These are phyloP conservation scores for Chymomyza costata DNA, from an alignment of 1,140 invertebrate genomes.

Conservation along the genomic window DNA sequence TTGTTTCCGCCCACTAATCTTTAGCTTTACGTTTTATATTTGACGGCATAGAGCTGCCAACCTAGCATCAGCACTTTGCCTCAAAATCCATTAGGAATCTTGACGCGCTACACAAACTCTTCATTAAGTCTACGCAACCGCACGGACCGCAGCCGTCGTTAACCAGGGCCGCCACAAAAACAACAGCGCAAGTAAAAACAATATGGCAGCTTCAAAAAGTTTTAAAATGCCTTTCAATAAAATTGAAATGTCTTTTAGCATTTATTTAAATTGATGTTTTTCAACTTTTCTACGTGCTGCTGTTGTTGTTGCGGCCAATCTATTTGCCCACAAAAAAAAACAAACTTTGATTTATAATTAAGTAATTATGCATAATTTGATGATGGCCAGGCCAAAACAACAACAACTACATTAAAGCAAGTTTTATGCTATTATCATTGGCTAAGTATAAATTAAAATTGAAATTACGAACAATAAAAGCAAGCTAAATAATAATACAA, in stretches of 20 bases:
- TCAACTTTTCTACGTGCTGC: conserved; percentile 1
- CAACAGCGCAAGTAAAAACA: conserved; percentile 18
- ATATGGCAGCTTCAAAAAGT: conserved; percentile 19
- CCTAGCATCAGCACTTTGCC: too few species aligned
- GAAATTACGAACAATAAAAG: conserved; percentile 22
- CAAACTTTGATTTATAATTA: conserved; percentile 60
- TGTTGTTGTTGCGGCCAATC: conserved; percentile 11
- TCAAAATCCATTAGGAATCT: too few species aligned
- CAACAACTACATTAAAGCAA: conserved; percentile 49
- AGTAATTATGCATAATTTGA: conserved; percentile 40
- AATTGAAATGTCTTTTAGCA: conserved; percentile 25
- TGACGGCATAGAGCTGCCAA: too few species aligned
- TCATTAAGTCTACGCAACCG: conserved; percentile 35
- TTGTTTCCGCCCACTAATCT: too few species aligned
- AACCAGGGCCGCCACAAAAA: background rate
- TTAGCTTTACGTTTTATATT: too few species aligned
- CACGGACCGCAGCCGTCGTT: too few species aligned
- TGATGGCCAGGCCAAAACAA: too few species aligned
- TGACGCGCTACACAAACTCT: conserved; percentile 59
- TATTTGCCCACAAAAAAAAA: background rate
- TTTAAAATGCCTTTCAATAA: conserved; percentile 42
- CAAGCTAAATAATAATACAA: conserved; percentile 49
- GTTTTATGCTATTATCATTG: conserved; percentile 55
- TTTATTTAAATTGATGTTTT: conserved; percentile 6
- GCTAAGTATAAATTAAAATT: conserved; percentile 27